Base-by-base conservation (phyloP, 2,888 invertebrate species). In the Mesorhabditis belari region DNA sequence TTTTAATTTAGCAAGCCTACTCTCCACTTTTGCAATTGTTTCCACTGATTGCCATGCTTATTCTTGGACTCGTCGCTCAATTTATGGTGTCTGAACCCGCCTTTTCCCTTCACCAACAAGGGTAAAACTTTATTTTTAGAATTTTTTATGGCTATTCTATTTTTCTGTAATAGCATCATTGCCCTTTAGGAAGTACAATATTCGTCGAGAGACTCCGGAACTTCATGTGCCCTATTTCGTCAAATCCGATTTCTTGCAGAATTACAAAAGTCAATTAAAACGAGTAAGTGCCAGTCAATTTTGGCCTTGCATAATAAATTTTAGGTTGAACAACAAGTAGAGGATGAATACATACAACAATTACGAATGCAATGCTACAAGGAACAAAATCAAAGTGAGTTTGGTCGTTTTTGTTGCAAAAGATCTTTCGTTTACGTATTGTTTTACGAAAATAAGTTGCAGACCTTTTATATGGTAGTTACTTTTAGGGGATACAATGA, bases 31-130 rank as follows among this genome's bases (percentile, higher is more conserved):
- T 90, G 67, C 95, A 96, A 84, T 87, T 96, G 82, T 86, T 95
- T 79, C 96, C 96, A 0, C 90, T 96, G 64, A 85, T 96, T 49
- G 86, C 96, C 73, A 87, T 98, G 62, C 90, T 98, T 80, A 86
- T 92, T 58, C 86, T 98, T 65, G 94, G 94, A 58, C 88, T 96
- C 87, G 88, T 95, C 86, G 92, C 92, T 62, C 92, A 92, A 75
- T 89, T 95, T 84, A 91, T 96, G 83, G 91, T 93, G 80, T 90
- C 91, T 73, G 96, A 98, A 85, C 92, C 95, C 3, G 88, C 92
- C 49, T 98, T 90, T 85, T 91, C 89, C 81, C 87, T 96, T 71
- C 87, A 88, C 78, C 87, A 87, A 66, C 88, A 87, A 81, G 83
- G 87, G 89, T 89, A 84, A 87, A 66, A n/a, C n/a, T n/a, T n/a